A percentile compares a stretch with the other conserved stretches of the same genome.
Evolutionary conservation across 2,888 invertebrate species (phyloP).

Genomic region (Rhagium mordax): DNA sequence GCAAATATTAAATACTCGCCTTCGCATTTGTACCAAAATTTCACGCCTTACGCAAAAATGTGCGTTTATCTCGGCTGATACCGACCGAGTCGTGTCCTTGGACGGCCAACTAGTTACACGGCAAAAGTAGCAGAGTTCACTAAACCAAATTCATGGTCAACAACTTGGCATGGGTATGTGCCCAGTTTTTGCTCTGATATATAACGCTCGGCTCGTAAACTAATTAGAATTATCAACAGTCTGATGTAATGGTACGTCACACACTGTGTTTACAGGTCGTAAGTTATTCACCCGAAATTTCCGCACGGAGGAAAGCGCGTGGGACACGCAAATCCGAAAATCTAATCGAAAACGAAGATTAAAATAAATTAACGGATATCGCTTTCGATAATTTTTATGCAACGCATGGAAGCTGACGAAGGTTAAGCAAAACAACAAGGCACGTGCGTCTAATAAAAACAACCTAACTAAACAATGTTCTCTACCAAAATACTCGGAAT

Average conservation of each 20-base stretch:
- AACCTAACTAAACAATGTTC: constrained; percentile 4
- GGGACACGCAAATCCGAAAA: background rate
- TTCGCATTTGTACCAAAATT: no score
- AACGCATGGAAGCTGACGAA: constrained; percentile 10
- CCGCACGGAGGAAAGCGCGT: background rate
- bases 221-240: constrained; percentile 25
- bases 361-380: constrained; percentile 16
- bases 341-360: constrained; percentile 10
- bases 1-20: no score
- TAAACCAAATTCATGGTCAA: constrained; percentile 63
- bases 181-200: constrained; percentile 24
- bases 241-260: constrained; percentile 9
- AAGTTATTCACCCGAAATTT: constrained; percentile 20
- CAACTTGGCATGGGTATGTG: constrained; percentile 42
- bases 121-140: constrained; percentile 56
- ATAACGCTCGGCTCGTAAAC: background rate
- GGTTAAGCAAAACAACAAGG: constrained; percentile 25
- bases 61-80: no score
- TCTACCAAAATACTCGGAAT: constrained; percentile 7
- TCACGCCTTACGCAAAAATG: no score
- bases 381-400: constrained; percentile 21
- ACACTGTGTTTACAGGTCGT: background rate
- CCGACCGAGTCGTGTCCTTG: constrained; percentile 36
- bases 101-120: constrained; percentile 36
- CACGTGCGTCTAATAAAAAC: constrained; percentile 26